phyloP scores from a whole-genome alignment of 2,113 vertebrate species.

The Clarias magur region DNA sequence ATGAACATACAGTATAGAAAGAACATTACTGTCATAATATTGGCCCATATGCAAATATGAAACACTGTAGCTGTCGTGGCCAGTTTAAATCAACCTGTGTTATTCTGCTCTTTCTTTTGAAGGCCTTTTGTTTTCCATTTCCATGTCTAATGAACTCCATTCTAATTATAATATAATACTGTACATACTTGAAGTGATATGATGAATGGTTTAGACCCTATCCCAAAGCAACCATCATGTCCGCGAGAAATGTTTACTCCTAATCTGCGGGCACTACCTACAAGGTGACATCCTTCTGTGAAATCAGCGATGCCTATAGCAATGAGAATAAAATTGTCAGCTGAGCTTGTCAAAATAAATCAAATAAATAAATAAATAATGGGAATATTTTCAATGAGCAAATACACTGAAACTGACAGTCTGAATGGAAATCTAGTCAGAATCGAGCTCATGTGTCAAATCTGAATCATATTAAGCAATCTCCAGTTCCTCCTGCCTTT shows the following conservation, averaged over 20 bases:
- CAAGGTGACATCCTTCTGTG: neutral
- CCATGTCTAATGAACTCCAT: neutral
- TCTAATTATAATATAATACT: neutral
- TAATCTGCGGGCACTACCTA: neutral
- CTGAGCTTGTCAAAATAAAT: neutral
- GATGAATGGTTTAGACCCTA: neutral
- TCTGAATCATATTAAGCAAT: neutral
- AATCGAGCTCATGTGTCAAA: neutral
- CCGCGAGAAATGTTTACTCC: neutral
- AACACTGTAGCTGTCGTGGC: neutral
- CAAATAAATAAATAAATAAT: neutral
- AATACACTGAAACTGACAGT: neutral
- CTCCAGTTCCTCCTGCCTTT: neutral
- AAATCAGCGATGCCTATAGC: slow-evolving; percentile 1
- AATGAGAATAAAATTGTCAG: neutral
- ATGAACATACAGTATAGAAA: neutral
- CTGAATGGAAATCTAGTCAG: neutral
- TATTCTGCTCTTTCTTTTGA: neutral
- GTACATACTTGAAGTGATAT: neutral
- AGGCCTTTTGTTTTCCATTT: neutral
- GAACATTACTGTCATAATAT: neutral
- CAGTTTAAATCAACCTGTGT: neutral
- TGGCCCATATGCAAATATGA: neutral
- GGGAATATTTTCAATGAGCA: neutral
- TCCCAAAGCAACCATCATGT: neutral